These are phyloP conservation scores for Sula dactylatra DNA, from an alignment of 2,113 vertebrate genomes.

Conservation along the genomic window DNA sequence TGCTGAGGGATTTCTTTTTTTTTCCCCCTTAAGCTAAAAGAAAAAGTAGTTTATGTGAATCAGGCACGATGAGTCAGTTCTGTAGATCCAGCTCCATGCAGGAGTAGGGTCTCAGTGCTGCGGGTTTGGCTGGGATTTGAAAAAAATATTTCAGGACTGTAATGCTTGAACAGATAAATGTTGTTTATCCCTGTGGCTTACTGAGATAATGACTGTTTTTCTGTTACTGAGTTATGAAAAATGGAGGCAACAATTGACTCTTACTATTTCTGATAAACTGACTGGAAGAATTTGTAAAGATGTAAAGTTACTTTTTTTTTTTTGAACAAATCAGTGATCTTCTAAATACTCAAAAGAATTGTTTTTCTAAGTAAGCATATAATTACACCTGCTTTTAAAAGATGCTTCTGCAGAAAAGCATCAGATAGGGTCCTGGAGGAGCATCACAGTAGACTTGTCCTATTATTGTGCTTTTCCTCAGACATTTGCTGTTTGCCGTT, in stretches of 20 bases:
- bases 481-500: neutral
- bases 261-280: neutral
- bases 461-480: neutral
- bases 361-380: neutral
- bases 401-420: neutral
- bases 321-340: neutral
- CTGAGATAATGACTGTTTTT: neutral
- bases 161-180: neutral
- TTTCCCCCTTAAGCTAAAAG: neutral
- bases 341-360: neutral
- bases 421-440: neutral
- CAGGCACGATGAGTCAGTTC: neutral
- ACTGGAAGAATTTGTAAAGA: neutral
- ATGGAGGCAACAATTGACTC: neutral
- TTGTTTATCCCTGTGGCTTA: neutral
- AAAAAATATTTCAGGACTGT: neutral
- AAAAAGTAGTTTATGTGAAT: neutral
- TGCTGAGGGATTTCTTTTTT: neutral
- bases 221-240: neutral
- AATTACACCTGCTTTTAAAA: neutral
- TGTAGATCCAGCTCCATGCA: neutral
- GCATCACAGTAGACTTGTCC: neutral
- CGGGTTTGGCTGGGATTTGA: neutral
- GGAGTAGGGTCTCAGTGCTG: neutral
- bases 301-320: neutral